Evolutionary conservation across 2,797 vertebrate genomes (phyloP).

Genomic region (Phyllotis vaccarum): DNA sequence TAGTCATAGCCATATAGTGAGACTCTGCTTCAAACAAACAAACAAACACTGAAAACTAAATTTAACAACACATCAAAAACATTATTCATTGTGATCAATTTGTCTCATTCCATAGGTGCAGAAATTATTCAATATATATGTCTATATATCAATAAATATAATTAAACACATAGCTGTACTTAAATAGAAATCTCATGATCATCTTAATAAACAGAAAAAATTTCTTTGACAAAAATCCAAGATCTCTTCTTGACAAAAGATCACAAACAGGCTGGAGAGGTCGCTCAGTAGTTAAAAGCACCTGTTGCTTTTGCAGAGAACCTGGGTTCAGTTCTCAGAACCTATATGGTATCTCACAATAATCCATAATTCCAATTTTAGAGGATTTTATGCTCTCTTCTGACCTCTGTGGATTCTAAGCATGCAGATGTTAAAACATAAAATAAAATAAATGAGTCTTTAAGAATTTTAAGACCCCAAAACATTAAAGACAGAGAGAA

Average conservation of each 20-base stretch:
- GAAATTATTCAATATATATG: neutral
- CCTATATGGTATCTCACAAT: neutral
- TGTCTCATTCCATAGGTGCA: neutral
- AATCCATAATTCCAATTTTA: neutral
- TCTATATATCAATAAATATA: neutral
- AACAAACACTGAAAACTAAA: neutral
- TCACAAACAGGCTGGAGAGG: too few species aligned
- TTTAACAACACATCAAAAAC: neutral
- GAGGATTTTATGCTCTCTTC: neutral
- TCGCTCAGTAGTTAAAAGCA: neutral
- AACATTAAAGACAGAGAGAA: neutral
- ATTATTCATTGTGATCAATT: neutral
- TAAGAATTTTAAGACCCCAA: too few species aligned
- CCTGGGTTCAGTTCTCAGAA: neutral
- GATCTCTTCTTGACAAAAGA: neutral
- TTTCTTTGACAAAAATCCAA: neutral
- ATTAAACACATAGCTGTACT: neutral
- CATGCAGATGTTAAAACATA: neutral
- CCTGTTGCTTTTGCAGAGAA: neutral
- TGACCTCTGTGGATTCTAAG: neutral
- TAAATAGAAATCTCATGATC: neutral
- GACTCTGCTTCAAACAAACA: neutral
- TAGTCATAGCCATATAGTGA: neutral
- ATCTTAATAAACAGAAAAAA: neutral
- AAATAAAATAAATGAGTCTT: neutral